Percentiles rank a stretch among this genome's conserved stretches.
phyloP scores from a whole-genome alignment of 2,888 invertebrate species.

The Phorcus lineatus region DNA sequence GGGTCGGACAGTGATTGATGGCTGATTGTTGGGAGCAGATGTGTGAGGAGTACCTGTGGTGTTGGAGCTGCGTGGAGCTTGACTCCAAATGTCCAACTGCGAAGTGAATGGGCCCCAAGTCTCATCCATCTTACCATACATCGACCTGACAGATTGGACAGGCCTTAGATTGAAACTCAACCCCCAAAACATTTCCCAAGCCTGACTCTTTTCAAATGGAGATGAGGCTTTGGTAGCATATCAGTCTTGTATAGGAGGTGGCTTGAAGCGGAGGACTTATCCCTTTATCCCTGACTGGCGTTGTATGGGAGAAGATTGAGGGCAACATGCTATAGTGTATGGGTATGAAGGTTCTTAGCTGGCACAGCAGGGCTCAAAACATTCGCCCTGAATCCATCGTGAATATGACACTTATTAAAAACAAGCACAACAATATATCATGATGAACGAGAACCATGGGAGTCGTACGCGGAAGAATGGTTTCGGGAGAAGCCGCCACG shows the following conservation, averaged over 20 bases:
- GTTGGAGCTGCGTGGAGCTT: not conserved
- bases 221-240: conserved; percentile 3
- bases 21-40: not conserved
- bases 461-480: no score
- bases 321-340: not conserved
- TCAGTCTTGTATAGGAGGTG: not conserved
- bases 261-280: not conserved
- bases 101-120: not conserved
- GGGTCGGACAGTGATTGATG: not conserved
- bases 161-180: conserved; percentile 4
- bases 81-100: not conserved
- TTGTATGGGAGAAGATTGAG: not conserved
- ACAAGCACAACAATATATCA: conserved; percentile 6
- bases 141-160: conserved; percentile 7
- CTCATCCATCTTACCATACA: conserved; percentile 20
- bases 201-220: conserved; percentile 18
- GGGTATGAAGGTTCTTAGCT: not conserved
- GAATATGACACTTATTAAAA: conserved; percentile 1
- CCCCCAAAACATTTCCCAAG: conserved; percentile 6
- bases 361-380: not conserved
- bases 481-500: no score
- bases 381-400: not conserved
- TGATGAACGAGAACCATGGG: not conserved
- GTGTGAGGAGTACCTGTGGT: not conserved
- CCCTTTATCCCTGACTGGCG: conserved; percentile 1